phyloP scores from a whole-genome alignment of 2,797 vertebrate species.

The Syndactyla subalaris region DNA sequence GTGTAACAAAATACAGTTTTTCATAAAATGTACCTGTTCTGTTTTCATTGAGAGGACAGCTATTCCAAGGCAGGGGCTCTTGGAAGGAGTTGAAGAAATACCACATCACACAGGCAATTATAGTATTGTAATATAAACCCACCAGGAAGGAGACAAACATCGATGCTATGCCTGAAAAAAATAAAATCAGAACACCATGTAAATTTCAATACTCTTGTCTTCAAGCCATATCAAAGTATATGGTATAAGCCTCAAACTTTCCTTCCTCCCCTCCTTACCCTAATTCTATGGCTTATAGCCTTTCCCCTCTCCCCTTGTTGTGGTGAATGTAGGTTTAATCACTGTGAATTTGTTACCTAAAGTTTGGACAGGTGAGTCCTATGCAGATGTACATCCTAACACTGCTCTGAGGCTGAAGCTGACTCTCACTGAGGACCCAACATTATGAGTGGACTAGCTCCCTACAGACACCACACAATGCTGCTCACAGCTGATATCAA shows the following conservation, averaged over 20 bases:
- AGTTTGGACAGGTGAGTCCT: not conserved
- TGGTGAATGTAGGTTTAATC: not conserved
- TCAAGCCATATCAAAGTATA: not conserved
- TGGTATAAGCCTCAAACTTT: not conserved
- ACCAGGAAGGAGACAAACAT: slow-evolving; percentile 88
- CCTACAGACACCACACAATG: not conserved
- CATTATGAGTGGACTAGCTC: not conserved
- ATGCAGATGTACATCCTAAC: accelerated
- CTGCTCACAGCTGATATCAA: not conserved
- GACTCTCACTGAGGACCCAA: not conserved
- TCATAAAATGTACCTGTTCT: slow-evolving; percentile 78
- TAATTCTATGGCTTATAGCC: not conserved
- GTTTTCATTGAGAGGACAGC: slow-evolving; percentile 81
- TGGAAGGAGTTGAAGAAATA: slow-evolving; percentile 99
- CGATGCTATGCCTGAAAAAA: slow-evolving; percentile 83
- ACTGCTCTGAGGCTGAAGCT: not conserved
- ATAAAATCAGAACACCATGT: not conserved
- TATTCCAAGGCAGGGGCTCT: slow-evolving; percentile 89
- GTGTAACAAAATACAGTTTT: not conserved
- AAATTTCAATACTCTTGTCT: not conserved
- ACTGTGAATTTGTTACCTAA: not conserved
- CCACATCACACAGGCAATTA: slow-evolving; percentile 96
- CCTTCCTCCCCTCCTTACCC: not conserved
- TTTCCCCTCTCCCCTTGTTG: not conserved
- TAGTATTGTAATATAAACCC: slow-evolving; percentile 91